Evolutionary conservation across 2,797 vertebrate species (phyloP).

Genomic region (Euphonia xanthogaster): DNA sequence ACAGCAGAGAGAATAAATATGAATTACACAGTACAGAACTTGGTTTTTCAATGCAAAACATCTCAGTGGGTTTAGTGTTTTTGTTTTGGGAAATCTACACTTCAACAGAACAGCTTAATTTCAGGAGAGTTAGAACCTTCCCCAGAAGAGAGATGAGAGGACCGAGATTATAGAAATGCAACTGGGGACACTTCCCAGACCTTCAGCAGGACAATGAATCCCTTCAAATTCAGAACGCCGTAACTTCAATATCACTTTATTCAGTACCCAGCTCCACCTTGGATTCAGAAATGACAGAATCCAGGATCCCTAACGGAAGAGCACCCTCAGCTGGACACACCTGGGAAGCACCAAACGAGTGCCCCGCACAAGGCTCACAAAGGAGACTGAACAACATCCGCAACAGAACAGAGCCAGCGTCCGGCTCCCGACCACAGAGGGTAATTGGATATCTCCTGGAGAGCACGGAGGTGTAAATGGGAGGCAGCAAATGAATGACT

Average conservation of each 20-base stretch:
- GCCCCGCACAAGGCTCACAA: neutral
- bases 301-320: neutral
- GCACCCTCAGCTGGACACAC: slow-evolving; percentile 45
- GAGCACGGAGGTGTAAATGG: neutral
- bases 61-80: neutral
- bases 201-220: neutral
- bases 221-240: neutral
- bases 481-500: neutral
- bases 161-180: neutral
- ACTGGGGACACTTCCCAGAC: neutral
- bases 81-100: neutral
- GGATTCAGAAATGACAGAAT: neutral
- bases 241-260: neutral
- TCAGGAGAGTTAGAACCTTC: neutral
- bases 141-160: neutral
- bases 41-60: neutral
- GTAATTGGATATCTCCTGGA: neutral
- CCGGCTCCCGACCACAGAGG: neutral
- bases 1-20: neutral
- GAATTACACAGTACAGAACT: neutral
- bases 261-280: neutral
- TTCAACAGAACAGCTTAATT: neutral
- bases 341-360: neutral
- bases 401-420: neutral
- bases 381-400: rapidly evolving